A percentile compares a stretch with the other conserved stretches of the same genome.
These are phyloP conservation scores for Bombus cullumanus DNA, from an alignment of 1,140 invertebrate genomes.

Conservation along the genomic window DNA sequence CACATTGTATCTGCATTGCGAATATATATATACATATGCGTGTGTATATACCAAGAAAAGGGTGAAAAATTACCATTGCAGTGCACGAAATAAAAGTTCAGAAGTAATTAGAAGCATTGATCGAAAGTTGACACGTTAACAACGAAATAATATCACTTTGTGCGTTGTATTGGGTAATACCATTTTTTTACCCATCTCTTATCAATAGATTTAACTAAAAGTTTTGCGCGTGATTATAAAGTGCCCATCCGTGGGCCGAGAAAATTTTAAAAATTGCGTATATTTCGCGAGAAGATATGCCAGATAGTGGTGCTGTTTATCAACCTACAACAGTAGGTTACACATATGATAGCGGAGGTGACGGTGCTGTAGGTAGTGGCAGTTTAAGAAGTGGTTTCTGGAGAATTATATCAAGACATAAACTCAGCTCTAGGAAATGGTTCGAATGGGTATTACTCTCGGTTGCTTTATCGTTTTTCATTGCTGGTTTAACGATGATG, in stretches of 20 bases:
- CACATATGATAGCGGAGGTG: conserved; percentile 77
- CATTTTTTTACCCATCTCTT: background rate
- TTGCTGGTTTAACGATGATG: conserved; percentile 78
- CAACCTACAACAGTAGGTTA: conserved; percentile 82
- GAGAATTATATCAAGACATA: conserved; percentile 79
- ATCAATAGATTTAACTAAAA: background rate
- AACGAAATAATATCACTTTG: background rate
- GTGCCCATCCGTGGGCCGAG: conserved; percentile 16
- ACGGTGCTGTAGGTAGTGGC: conserved; percentile 67
- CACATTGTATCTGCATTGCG: conserved; percentile 47
- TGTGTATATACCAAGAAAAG: background rate
- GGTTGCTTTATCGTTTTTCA: conserved; percentile 76
- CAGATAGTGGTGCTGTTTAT: conserved; percentile 80
- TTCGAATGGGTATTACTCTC: conserved; percentile 79
- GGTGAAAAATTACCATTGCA: background rate
- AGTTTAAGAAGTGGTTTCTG: conserved; percentile 77
- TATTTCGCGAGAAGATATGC: conserved; percentile 68
- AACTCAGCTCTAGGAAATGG: conserved; percentile 79
- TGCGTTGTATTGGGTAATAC: background rate
- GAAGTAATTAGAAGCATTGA: background rate
- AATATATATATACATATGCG: conserved; percentile 5
- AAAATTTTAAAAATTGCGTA: conserved; percentile 38
- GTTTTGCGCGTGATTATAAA: background rate
- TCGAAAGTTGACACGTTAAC: background rate
- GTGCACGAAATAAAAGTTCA: background rate